Percentiles rank a stretch among this genome's conserved stretches.
Evolutionary conservation across 2,888 invertebrate species (phyloP).

Genomic region (Caenorhabditis uteleia): DNA sequence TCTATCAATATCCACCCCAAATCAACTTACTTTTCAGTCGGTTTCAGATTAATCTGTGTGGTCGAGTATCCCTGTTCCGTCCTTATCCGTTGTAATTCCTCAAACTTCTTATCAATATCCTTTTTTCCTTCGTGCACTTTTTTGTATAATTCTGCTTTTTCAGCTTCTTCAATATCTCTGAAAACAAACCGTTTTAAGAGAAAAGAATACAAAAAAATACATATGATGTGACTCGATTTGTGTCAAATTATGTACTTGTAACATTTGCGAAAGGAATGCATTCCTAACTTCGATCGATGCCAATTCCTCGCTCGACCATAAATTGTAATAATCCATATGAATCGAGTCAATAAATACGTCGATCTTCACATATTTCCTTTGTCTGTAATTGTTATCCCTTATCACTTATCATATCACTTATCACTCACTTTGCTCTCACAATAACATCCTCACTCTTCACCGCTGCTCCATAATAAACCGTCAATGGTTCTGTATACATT

Average conservation of each 20-base stretch:
- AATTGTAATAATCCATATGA: constrained; percentile 38
- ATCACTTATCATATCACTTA: background rate
- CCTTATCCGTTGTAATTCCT: constrained; percentile 15
- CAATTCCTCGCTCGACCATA: constrained; percentile 32
- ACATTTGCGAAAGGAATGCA: constrained; percentile 17
- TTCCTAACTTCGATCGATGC: constrained; percentile 13
- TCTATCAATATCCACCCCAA: no score
- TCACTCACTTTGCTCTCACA: constrained; percentile 12
- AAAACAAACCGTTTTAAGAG: background rate
- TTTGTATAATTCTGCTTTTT: constrained; percentile 12
- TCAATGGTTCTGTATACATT: no score
- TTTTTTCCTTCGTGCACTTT: constrained; percentile 12
- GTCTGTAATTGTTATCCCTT: background rate
- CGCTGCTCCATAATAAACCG: background rate
- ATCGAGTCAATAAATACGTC: constrained; percentile 40
- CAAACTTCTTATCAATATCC: constrained; percentile 18
- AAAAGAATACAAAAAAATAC: constrained; percentile 9
- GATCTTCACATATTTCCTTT: constrained; percentile 23
- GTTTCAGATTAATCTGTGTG: constrained; percentile 5
- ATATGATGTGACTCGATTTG: constrained; percentile 22
- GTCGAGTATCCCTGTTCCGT: constrained; percentile 27
- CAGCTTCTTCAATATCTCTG: constrained; percentile 8
- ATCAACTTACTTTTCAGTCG: constrained; percentile 10
- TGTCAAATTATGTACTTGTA: constrained; percentile 25
- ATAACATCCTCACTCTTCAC: constrained; percentile 1